Base-by-base conservation (phyloP, 2,113 vertebrate genomes). In the Pterocles orientalis region DNA sequence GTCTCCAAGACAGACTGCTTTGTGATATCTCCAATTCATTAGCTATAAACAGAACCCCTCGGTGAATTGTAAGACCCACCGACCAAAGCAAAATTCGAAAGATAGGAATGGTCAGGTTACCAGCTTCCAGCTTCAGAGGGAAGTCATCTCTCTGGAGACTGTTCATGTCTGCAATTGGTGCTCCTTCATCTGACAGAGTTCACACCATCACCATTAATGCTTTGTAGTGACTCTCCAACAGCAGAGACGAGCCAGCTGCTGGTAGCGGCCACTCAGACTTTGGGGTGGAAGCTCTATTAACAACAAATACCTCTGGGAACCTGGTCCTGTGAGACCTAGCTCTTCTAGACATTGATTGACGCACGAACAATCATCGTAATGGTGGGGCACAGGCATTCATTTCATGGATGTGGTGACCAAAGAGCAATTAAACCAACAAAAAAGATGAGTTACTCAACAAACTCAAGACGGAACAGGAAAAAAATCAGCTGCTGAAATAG, bases 191-290 rank as follows among this genome's bases (percentile, higher is more conserved):
- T 4, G 36, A 34, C 36, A 60, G 39, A 50, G 41, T 11, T 53
- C 28, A 48, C 12, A 64, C 78, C 66, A 60, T 0, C 56, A 18
- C 47, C 43, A 28, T 12, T 7, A 51, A 18, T 0, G 2, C 19
- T 31, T 25, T 20, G 48, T 7, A 39, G 53, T 9, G 28, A 21
- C 5, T 45, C 69, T 51, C 47, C 65, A 73, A 8, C 7, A 66
- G 58, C 24, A 70, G 28, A 61, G 36, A 43, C 17, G 12, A 75
- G 21, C 19, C 0, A 36, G 73, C 47, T 57, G 21, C 36, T 31
- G 4, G 18, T 0, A 34, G 45, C 5, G 36, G 41, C 60, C 54
- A 31, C 64, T 53, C 33, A 66, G 31, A 24, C 60, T 70, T 34
- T 6, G 19, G 14, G 14, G 36, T 17, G 23, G 1, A 15, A 84